These are phyloP conservation scores for Erannis defoliaria DNA, from an alignment of 2,888 invertebrate genomes.

Conservation along the genomic window DNA sequence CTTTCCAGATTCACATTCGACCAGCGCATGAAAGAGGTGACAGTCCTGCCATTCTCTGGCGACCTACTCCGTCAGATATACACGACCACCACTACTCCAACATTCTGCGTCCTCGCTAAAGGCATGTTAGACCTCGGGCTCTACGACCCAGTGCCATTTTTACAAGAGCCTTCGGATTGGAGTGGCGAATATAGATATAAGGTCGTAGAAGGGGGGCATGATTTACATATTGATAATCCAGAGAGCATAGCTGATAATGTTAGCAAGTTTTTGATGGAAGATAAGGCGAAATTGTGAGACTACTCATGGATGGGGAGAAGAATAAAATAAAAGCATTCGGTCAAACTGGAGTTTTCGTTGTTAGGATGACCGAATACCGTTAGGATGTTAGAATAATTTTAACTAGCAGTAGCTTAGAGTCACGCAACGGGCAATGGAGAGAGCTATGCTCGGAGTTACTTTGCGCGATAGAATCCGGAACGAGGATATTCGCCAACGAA, in stretches of 20 bases:
- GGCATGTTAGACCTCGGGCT: slow-evolving; percentile 47
- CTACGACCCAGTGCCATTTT: slow-evolving; percentile 57
- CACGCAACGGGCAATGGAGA: too few species aligned
- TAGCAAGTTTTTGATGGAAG: slow-evolving; percentile 58
- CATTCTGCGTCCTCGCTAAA: slow-evolving; percentile 60
- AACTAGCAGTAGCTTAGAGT: too few species aligned
- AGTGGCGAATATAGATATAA: slow-evolving; percentile 61
- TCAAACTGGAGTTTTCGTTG: too few species aligned
- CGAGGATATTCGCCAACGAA: too few species aligned
- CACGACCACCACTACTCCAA: slow-evolving; percentile 57
- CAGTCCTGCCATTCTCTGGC: slow-evolving; percentile 58
- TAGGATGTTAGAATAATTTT: too few species aligned
- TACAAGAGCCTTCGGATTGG: slow-evolving; percentile 59
- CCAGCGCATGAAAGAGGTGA: slow-evolving; percentile 68
- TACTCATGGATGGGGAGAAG: neutral
- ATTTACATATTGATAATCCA: slow-evolving; percentile 86
- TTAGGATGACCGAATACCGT: too few species aligned
- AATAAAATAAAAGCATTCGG: neutral
- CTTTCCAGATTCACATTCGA: slow-evolving; percentile 67
- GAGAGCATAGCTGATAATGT: slow-evolving; percentile 79
- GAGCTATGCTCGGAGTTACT: too few species aligned
- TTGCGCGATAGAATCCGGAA: too few species aligned
- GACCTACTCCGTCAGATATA: slow-evolving; percentile 58
- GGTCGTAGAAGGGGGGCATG: slow-evolving; percentile 85
- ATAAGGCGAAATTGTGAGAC: slow-evolving; percentile 39